Conservation (phyloP, 2,888 invertebrate species). For the Microctonus hyperodae region DNA sequence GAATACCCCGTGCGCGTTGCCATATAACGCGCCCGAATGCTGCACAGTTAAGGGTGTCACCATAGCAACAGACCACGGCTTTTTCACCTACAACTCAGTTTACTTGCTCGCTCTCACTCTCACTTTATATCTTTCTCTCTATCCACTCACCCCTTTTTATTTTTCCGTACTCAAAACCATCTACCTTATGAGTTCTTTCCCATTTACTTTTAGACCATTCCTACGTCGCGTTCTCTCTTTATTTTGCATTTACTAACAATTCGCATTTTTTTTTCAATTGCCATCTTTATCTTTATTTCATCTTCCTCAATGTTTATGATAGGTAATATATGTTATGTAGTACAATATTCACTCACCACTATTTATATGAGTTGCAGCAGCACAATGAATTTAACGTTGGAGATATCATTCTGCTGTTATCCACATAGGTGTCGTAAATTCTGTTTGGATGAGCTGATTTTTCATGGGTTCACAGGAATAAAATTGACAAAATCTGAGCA, state of each 20-base stretch:
- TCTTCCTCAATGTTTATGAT: constrained; percentile 27
- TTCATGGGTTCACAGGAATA: constrained; percentile 12
- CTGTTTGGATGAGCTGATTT: constrained; percentile 2
- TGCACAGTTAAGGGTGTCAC: constrained; percentile 48
- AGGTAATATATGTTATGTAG: background rate
- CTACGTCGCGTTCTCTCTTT: background rate
- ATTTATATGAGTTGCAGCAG: constrained; percentile 38
- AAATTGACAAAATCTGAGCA: constrained; percentile 17
- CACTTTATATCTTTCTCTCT: constrained; percentile 32
- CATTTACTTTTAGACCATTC: no score
- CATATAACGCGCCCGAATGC: constrained; percentile 46
- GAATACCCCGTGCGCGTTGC: constrained; percentile 46
- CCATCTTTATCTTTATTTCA: constrained; percentile 29
- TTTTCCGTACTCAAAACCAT: background rate
- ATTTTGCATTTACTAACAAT: background rate
- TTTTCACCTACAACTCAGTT: constrained; percentile 41
- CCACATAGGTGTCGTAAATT: background rate
- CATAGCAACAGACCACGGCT: constrained; percentile 55
- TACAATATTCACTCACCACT: constrained; percentile 45
- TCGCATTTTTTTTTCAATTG: constrained; percentile 5
- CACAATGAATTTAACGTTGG: constrained; percentile 29
- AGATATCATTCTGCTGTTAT: background rate
- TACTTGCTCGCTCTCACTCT: constrained; percentile 37
- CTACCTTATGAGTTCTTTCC: background rate
- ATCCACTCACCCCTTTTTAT: constrained; percentile 4